Percentiles rank a stretch among this genome's conserved stretches.
Conservation (phyloP, 2,888 invertebrate genomes). For the Leistus spinibarbis region DNA sequence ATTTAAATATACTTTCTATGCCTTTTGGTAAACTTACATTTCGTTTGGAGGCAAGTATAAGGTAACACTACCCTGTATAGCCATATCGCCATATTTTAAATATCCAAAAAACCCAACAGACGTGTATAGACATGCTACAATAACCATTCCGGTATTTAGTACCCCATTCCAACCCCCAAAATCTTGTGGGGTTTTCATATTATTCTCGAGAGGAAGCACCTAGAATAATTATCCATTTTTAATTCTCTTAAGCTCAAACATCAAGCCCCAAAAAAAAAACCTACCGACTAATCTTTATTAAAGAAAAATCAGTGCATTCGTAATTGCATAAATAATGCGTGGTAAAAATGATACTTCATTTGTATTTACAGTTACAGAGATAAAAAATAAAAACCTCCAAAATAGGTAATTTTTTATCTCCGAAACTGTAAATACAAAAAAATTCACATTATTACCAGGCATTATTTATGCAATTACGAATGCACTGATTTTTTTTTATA, state of each 20-base stretch:
- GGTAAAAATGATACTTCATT: too few species aligned
- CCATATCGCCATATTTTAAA: conserved; percentile 82
- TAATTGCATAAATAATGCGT: too few species aligned
- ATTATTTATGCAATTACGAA: too few species aligned
- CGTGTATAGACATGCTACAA: conserved; percentile 82
- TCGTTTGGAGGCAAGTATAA: conserved; percentile 77
- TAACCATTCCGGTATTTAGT: conserved; percentile 85
- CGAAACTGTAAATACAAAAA: too few species aligned
- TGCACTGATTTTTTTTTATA: too few species aligned
- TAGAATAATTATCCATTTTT: conserved; percentile 51
- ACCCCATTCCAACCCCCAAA: conserved; percentile 87
- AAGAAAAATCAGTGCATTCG: too few species aligned
- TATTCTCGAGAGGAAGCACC: conserved; percentile 89
- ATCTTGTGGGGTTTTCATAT: conserved; percentile 85
- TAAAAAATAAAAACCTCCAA: too few species aligned
- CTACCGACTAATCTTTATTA: too few species aligned
- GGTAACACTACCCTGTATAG: conserved; percentile 81
- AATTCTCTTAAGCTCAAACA: not conserved
- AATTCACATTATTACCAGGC: too few species aligned
- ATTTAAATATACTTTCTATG: not conserved
- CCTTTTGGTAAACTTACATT: conserved; percentile 64
- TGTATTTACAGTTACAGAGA: too few species aligned
- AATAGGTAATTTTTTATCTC: too few species aligned
- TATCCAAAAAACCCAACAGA: conserved; percentile 92
- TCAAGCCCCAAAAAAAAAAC: too few species aligned